phyloP scores from a whole-genome alignment of 2,888 invertebrate genomes.

The Brassicogethes aeneus region DNA sequence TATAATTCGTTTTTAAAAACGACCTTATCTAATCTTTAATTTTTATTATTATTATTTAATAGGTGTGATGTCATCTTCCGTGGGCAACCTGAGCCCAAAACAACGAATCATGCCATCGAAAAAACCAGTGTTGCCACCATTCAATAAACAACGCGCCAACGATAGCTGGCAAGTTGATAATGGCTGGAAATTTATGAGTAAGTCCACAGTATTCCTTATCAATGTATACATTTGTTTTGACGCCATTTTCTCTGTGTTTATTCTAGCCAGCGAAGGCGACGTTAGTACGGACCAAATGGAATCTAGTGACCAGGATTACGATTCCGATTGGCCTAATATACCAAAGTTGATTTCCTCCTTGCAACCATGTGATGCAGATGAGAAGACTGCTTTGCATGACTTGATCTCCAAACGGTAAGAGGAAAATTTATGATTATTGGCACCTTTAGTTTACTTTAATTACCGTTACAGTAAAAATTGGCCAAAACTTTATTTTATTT shows the following conservation, averaged over 20 bases:
- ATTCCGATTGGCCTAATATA: constrained; percentile 42
- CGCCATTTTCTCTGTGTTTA: constrained; percentile 4
- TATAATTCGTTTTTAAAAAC: too few relatives aligned
- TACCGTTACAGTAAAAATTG: too few relatives aligned
- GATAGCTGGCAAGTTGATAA: constrained; percentile 79
- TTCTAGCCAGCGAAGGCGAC: constrained; percentile 46
- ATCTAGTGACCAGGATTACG: constrained; percentile 47
- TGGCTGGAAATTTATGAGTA: constrained; percentile 84
- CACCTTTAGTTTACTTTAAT: too few relatives aligned
- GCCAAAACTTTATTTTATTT: too few relatives aligned
- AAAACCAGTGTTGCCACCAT: constrained; percentile 65
- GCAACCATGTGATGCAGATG: constrained; percentile 47
- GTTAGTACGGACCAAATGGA: constrained; percentile 31
- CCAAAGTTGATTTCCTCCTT: constrained; percentile 38
- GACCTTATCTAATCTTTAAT: too few relatives aligned
- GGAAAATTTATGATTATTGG: background rate
- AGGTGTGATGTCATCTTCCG: constrained; percentile 53
- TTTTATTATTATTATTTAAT: constrained; percentile 10
- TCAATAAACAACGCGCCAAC: constrained; percentile 44
- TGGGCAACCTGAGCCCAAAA: constrained; percentile 54
- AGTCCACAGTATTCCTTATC: constrained; percentile 27
- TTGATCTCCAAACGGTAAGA: constrained; percentile 62
- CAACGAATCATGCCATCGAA: constrained; percentile 28
- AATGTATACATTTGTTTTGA: constrained; percentile 24
- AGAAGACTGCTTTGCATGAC: constrained; percentile 62